Evolutionary conservation across 2,888 invertebrate genomes (phyloP).

Genomic region (Sepiola atlantica): DNA sequence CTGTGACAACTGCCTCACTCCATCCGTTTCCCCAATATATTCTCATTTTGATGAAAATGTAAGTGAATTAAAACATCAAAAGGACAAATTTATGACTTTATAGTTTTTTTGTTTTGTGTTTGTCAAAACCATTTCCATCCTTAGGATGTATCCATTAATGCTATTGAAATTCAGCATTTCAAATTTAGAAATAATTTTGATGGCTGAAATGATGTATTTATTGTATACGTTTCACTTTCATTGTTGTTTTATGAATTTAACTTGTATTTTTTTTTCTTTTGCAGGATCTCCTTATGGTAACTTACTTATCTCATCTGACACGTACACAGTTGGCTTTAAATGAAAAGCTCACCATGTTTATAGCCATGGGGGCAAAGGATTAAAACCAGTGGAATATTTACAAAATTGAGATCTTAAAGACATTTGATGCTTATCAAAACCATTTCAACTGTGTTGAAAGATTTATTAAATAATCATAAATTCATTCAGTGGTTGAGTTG

Average conservation of each 20-base stretch:
- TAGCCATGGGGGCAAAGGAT: conserved; percentile 37
- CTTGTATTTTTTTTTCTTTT: conserved; percentile 59
- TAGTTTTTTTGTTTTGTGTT: no score
- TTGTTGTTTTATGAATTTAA: neutral
- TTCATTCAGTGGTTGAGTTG: neutral
- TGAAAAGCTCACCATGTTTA: conserved; percentile 83
- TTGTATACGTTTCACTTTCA: neutral
- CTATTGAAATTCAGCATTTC: no score
- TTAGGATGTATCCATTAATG: no score
- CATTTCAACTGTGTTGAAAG: conserved; percentile 14
- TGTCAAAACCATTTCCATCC: no score
- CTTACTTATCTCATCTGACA: conserved; percentile 94
- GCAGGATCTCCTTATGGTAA: conserved; percentile 94
- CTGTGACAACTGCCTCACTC: no score
- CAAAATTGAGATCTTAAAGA: neutral
- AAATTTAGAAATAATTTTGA: no score
- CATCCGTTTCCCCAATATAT: no score
- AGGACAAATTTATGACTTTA: no score
- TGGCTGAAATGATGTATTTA: no score
- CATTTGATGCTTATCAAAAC: conserved; percentile 9
- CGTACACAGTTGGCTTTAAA: conserved; percentile 97
- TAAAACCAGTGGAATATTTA: neutral
- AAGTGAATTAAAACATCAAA: no score
- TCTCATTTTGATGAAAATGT: no score
- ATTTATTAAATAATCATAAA: conserved; percentile 4